phyloP scores from a whole-genome alignment of 2,888 invertebrate genomes.

The Drosophila melanosoma region DNA sequence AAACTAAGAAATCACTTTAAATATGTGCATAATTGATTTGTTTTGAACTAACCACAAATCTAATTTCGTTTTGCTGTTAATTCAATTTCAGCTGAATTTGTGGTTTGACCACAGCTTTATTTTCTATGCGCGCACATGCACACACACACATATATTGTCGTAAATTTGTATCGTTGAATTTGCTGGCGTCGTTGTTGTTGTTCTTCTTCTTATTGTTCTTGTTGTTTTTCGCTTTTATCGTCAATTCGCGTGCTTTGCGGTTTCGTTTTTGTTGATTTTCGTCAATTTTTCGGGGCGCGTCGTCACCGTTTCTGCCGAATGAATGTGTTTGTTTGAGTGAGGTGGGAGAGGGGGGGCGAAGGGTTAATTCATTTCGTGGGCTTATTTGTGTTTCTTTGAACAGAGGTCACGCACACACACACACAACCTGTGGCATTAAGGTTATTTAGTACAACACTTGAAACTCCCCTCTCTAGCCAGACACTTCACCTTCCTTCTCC shows the following conservation, averaged over 20 bases:
- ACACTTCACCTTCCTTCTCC: neutral
- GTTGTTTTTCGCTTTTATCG: constrained; percentile 24
- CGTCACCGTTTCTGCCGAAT: constrained; percentile 14
- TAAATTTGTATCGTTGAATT: constrained; percentile 8
- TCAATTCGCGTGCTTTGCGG: constrained; percentile 42
- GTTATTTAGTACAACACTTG: neutral
- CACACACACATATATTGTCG: neutral
- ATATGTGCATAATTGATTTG: neutral
- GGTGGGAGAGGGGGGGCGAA: neutral
- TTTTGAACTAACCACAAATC: neutral
- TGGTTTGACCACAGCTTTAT: constrained; percentile 10
- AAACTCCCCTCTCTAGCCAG: neutral
- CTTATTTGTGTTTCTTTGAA: neutral
- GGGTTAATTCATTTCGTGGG: neutral
- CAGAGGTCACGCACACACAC: constrained; percentile 13
- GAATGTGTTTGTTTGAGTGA: neutral
- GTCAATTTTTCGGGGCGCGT: constrained; percentile 48
- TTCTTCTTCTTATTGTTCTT: constrained; percentile 15
- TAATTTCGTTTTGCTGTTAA: neutral
- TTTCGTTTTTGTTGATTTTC: constrained; percentile 46
- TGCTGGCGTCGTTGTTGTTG: constrained; percentile 4
- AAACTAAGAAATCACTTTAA: neutral
- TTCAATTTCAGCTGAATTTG: neutral
- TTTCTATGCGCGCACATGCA: neutral
- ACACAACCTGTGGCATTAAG: constrained; percentile 43